These are phyloP conservation scores for Cephus pulcher DNA, from an alignment of 2,888 invertebrate species.

Conservation along the genomic window DNA sequence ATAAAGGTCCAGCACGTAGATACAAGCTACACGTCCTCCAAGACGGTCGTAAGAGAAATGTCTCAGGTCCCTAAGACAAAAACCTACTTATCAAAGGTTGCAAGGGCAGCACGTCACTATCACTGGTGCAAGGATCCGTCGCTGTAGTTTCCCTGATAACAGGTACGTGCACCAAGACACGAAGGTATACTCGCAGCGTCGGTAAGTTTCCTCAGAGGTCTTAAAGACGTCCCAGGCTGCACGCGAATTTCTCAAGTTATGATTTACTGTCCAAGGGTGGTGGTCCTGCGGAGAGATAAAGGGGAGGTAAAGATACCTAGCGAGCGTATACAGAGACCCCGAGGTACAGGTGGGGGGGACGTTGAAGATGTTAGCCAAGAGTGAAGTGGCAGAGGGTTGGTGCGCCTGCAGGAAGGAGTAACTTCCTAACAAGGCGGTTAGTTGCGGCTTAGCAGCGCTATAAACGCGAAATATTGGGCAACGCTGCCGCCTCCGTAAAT, in stretches of 20 bases:
- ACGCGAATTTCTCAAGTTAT: conserved; percentile 63
- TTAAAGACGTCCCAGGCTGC: conserved; percentile 53
- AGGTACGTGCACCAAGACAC: too few species aligned
- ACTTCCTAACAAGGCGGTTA: conserved; percentile 66
- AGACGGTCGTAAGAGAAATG: too few species aligned
- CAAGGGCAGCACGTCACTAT: conserved; percentile 39
- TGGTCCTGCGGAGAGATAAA: conserved; percentile 20
- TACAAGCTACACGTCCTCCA: too few species aligned
- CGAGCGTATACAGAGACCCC: conserved; percentile 26
- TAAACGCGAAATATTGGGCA: conserved; percentile 57
- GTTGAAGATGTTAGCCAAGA: too few species aligned
- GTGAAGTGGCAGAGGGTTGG: background rate
- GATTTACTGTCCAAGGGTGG: conserved; percentile 54
- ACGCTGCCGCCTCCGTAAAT: background rate
- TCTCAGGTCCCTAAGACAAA: background rate
- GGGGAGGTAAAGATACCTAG: conserved; percentile 31
- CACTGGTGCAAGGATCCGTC: background rate
- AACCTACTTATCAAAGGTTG: conserved; percentile 48
- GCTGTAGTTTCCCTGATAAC: background rate
- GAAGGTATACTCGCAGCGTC: background rate
- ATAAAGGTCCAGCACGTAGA: too few species aligned
- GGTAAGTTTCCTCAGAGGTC: conserved; percentile 52
- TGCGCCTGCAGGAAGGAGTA: conserved; percentile 44
- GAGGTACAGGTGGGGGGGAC: conserved; percentile 25
- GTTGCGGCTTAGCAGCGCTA: conserved; percentile 62